Conservation (phyloP, 2,113 vertebrate genomes). For the Caretta caretta region DNA sequence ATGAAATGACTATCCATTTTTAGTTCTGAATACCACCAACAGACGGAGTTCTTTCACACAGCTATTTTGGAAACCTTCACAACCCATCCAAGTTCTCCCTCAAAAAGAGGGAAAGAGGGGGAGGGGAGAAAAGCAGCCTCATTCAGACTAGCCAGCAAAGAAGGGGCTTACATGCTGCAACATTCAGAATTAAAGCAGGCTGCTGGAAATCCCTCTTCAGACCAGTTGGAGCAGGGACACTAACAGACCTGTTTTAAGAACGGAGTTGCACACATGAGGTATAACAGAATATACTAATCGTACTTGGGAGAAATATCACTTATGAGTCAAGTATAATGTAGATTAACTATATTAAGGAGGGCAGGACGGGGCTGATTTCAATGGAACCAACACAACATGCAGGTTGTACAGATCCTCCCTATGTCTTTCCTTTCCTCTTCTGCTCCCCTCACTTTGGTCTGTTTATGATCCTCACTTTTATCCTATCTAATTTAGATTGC, state of each 20-base stretch:
- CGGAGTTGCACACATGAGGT: background rate
- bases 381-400: background rate
- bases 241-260: background rate
- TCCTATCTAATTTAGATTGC: background rate
- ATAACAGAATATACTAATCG: background rate
- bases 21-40: background rate
- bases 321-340: background rate
- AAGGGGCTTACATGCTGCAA: background rate
- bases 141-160: background rate
- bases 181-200: rapidly evolving
- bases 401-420: background rate
- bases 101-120: background rate
- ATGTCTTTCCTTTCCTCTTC: background rate
- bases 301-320: background rate
- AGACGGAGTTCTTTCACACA: background rate
- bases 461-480: background rate
- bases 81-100: background rate
- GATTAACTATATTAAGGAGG: background rate
- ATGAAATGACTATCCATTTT: background rate
- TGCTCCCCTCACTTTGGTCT: too few species aligned
- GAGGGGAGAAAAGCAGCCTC: background rate
- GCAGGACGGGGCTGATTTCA: background rate
- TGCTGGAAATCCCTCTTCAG: rapidly evolving
- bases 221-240: background rate
- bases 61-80: background rate